Conservation (phyloP, 2,888 invertebrate genomes). For the Volucella zonaria region DNA sequence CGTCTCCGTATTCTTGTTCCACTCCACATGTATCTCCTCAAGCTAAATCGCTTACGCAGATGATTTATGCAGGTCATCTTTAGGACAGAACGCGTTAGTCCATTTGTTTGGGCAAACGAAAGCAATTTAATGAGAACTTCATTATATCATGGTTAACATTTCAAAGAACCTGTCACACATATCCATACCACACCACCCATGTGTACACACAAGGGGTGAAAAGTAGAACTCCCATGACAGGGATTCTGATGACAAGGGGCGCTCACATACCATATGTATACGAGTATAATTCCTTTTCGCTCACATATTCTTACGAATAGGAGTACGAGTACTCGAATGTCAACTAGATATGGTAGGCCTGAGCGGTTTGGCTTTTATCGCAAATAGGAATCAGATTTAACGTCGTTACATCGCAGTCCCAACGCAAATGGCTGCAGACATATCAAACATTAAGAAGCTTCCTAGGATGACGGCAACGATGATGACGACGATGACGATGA, state of each 20-base stretch:
- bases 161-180: conserved; percentile 67
- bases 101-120: conserved; percentile 63
- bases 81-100: conserved; percentile 41
- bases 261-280: conserved; percentile 38
- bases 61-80: conserved; percentile 69
- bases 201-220: conserved; percentile 2
- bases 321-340: conserved; percentile 17
- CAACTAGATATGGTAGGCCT: conserved; percentile 61
- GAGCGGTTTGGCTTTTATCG: conserved; percentile 66
- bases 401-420: conserved; percentile 72
- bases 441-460: conserved; percentile 80
- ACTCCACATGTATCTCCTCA: background rate
- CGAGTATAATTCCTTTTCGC: conserved; percentile 61
- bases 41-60: conserved; percentile 49
- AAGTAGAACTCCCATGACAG: conserved; percentile 29
- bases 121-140: conserved; percentile 68
- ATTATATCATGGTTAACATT: conserved; percentile 71
- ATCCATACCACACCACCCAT: conserved; percentile 2
- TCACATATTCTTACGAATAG: conserved; percentile 20
- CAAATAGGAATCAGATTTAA: conserved; percentile 73
- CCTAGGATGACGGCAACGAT: conserved; percentile 46
- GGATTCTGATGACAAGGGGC: conserved; percentile 17
- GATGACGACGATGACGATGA: conserved; percentile 1
- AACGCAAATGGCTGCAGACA: conserved; percentile 80
- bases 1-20: background rate